Evolutionary conservation across 2,888 invertebrate genomes (phyloP).

Genomic region (Fissipunctia ypsillon): DNA sequence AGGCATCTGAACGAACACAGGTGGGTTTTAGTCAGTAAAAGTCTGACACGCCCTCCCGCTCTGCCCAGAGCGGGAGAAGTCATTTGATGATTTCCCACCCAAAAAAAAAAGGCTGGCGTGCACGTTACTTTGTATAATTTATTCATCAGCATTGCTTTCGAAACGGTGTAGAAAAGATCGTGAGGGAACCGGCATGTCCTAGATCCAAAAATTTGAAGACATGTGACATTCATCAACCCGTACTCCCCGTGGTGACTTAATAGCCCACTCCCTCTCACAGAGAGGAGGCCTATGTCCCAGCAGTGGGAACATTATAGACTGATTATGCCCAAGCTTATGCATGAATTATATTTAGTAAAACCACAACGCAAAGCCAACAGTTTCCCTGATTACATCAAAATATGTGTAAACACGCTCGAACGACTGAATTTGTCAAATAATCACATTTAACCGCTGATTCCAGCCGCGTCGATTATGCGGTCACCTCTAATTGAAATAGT

Average conservation of each 20-base stretch:
- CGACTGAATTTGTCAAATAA: conserved; percentile 46
- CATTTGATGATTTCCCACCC: too few species aligned
- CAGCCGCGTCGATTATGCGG: conserved; percentile 39
- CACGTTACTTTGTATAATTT: too few species aligned
- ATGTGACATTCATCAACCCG: background rate
- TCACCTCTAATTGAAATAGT: conserved; percentile 45
- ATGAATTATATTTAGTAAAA: conserved; percentile 9
- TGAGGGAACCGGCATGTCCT: background rate
- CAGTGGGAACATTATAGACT: background rate
- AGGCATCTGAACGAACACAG: too few species aligned
- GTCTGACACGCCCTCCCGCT: too few species aligned
- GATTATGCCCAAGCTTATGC: background rate
- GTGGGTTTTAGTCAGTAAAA: too few species aligned
- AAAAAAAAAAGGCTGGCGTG: too few species aligned
- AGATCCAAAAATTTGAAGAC: background rate
- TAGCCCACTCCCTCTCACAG: background rate
- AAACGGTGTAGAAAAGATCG: background rate
- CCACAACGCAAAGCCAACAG: conserved; percentile 25
- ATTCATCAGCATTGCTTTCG: too few species aligned
- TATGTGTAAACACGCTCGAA: conserved; percentile 40
- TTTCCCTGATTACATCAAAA: conserved; percentile 50
- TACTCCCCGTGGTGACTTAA: background rate
- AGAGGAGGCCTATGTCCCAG: background rate
- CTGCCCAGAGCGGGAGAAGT: too few species aligned
- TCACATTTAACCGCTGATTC: conserved; percentile 40